Evolutionary conservation across 2,888 invertebrate genomes (phyloP), one percentile per base, ranked within the genome.

Genomic region (Cheiracanthium punctorium): DNA sequence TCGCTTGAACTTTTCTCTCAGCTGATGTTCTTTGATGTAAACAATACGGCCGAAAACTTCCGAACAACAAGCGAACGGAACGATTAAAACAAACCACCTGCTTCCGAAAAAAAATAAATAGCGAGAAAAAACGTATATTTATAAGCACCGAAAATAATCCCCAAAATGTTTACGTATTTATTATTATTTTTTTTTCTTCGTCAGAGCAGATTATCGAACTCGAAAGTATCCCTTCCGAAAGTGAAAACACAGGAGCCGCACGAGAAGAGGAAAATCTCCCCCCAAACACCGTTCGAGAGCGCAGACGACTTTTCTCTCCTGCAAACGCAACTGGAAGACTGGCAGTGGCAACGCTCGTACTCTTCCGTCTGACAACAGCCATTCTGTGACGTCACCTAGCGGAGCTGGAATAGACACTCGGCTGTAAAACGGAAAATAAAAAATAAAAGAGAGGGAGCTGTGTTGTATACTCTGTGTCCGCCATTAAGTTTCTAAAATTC

Each of bases 351-450:
- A 29, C 77, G 48, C 76, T 67, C 30, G 29, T 52, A 75, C 75
- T 41, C 72, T 73, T 73, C 72, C 77, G 67, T 73, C 79, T 84
- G 84, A 79, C 84, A 84, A 84, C 84, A 84, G 79, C 69, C 73
- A 74, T 67, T 69, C 48, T 69, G 84, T 84, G 84, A 84, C 84
- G 84, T 84, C 84, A 84, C 73, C 82, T 43, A 58, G 76, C 71
- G 65, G 72, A 73, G 79, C 75, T 30, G 64, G 74, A 79, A 67
- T 79, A 77, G 84, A 82, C 82, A 80, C 28, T 77, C 77, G 20
- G 65, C 33, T 43, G 32, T 24, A 58, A 24, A 12, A 24, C 4
- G 17, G 37, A 37, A 37, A 37, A 37, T 37, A 37, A 37, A 37
- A 37, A 37, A 37, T 37, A 37, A 37, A 37, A 37, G 10, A 37